Evolutionary conservation across 2,888 invertebrate genomes (phyloP).

Genomic region (Chouioia cunea): DNA sequence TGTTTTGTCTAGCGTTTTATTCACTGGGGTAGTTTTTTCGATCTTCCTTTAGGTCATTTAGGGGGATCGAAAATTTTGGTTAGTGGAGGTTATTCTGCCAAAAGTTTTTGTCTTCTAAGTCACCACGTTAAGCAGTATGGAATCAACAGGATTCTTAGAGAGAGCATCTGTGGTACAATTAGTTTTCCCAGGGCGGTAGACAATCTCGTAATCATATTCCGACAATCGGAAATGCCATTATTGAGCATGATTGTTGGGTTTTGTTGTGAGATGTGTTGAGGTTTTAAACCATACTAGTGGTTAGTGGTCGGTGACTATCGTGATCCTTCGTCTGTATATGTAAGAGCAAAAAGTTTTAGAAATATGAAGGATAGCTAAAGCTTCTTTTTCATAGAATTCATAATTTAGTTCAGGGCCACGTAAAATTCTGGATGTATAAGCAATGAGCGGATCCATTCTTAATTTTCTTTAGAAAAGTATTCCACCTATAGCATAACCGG

Average conservation of each 20-base stretch:
- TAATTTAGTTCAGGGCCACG: constrained; percentile 37
- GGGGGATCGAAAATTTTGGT: no score
- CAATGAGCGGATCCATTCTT: constrained; percentile 37
- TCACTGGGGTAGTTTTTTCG: no score
- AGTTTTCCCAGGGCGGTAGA: constrained; percentile 40
- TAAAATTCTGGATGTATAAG: constrained; percentile 41
- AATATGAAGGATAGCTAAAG: constrained; percentile 31
- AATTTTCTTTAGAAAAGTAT: constrained; percentile 37
- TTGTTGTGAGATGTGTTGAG: no score
- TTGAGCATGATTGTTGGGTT: neutral
- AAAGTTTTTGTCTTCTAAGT: no score
- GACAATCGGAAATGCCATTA: constrained; percentile 36
- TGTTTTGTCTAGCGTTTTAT: no score
- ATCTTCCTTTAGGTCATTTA: no score
- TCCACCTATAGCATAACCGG: constrained; percentile 24
- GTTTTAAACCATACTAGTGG: constrained; percentile 42
- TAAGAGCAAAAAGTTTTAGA: constrained; percentile 38
- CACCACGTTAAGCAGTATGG: no score
- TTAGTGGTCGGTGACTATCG: constrained; percentile 42
- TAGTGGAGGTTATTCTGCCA: no score
- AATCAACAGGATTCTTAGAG: constrained; percentile 36
- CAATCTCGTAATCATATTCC: constrained; percentile 43
- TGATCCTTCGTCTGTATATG: constrained; percentile 40
- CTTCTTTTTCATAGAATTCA: constrained; percentile 41
- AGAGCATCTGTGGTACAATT: constrained; percentile 43